These are phyloP conservation scores for Alosa alosa DNA, from an alignment of 2,113 vertebrate species.

Conservation along the genomic window DNA sequence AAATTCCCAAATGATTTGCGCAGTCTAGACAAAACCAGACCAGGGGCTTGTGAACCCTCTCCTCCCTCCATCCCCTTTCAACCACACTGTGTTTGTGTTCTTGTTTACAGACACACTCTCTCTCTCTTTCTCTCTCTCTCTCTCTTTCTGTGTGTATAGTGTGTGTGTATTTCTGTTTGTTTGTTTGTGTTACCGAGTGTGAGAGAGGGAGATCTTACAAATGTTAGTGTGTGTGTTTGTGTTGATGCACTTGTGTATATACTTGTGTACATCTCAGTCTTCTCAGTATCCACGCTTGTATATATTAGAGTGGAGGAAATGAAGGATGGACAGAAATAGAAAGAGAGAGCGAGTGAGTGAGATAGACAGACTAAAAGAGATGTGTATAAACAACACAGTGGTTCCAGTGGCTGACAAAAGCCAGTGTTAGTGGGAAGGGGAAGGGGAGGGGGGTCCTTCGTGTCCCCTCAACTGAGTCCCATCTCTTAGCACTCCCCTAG, in stretches of 20 bases:
- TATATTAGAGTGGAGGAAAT: not conserved
- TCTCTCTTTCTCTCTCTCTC: not conserved
- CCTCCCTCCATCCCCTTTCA: not conserved
- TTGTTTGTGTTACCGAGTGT: not conserved
- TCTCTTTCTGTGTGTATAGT: too few relatives aligned
- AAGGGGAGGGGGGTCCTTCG: not conserved
- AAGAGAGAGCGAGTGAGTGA: not conserved
- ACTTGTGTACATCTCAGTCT: too few relatives aligned
- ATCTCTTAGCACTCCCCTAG: not conserved
- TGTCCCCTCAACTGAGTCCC: too few relatives aligned
- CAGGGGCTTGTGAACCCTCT: not conserved
- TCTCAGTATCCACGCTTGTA: not conserved
- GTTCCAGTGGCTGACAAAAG: too few relatives aligned
- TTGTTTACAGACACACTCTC: slow-evolving; percentile 17
- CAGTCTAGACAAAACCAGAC: slow-evolving; percentile 21
- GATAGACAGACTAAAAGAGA: slow-evolving; percentile 20
- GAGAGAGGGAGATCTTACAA: not conserved
- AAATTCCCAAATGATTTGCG: slow-evolving; percentile 40
- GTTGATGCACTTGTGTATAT: slow-evolving; percentile 6
- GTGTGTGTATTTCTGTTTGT: not conserved
- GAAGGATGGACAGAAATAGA: slow-evolving; percentile 18
- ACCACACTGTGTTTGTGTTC: slow-evolving; percentile 19
- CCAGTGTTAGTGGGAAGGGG: not conserved
- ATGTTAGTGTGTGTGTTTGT: slow-evolving; percentile 27
- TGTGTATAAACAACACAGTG: not conserved